Evolutionary conservation across 2,113 vertebrate genomes (phyloP).

Genomic region (Aix galericulata): DNA sequence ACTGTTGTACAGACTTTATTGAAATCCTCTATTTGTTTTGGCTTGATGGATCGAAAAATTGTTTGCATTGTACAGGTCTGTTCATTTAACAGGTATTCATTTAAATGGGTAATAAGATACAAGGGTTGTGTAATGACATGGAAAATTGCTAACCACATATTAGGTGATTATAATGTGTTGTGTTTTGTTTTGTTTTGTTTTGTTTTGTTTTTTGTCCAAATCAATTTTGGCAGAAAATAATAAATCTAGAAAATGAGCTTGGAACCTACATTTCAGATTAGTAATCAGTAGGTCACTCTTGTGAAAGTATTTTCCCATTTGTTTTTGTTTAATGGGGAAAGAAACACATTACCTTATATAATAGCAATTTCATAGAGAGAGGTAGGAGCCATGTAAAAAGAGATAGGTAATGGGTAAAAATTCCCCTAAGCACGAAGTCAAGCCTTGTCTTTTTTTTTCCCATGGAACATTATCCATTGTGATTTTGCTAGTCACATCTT

Average conservation of each 20-base stretch:
- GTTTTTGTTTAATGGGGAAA: constrained; percentile 20
- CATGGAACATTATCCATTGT: not conserved
- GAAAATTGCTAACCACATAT: constrained; percentile 67
- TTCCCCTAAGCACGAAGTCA: not conserved
- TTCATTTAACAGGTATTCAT: constrained; percentile 67
- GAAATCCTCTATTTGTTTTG: constrained; percentile 55
- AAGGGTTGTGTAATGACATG: constrained; percentile 67
- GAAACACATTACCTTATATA: constrained; percentile 10
- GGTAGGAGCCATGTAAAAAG: not conserved
- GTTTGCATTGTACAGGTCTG: constrained; percentile 43
- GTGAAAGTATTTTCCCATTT: constrained; percentile 55
- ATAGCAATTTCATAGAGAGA: not conserved
- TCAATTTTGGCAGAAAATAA: constrained; percentile 71
- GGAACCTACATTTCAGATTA: constrained; percentile 1
- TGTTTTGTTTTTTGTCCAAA: constrained; percentile 38
- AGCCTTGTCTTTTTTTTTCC: not conserved
- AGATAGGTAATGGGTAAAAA: not conserved
- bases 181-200: too few species aligned
- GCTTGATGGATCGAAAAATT: constrained; percentile 59
- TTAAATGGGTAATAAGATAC: constrained; percentile 66
- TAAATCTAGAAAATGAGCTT: constrained; percentile 59
- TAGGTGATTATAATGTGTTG: constrained; percentile 34
- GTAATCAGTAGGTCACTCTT: constrained; percentile 49
- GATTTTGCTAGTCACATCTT: not conserved
- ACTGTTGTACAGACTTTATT: constrained; percentile 12